phyloP scores from a whole-genome alignment of 2,113 vertebrate genomes.

The Amia ocellicauda region DNA sequence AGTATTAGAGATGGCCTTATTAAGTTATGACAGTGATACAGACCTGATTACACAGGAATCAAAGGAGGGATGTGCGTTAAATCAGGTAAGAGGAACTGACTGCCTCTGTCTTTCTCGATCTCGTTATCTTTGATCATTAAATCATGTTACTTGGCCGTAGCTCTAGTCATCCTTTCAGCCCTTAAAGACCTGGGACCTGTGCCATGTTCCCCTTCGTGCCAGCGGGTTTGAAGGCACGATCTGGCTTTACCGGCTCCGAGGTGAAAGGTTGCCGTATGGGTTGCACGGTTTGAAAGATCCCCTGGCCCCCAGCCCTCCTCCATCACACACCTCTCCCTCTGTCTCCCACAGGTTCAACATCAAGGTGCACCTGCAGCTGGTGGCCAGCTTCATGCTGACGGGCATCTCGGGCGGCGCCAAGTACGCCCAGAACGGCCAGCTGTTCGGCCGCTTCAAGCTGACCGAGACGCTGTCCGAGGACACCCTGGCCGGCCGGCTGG shows the following conservation, averaged over 20 bases:
- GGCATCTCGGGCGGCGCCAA: slow-evolving; percentile 96
- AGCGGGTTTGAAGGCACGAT: neutral
- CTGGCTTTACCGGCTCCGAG: too few relatives aligned
- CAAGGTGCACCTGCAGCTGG: slow-evolving; percentile 95
- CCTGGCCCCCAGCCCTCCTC: too few relatives aligned
- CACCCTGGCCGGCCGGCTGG: slow-evolving; percentile 91
- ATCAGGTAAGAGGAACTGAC: neutral
- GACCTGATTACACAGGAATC: slow-evolving; percentile 4
- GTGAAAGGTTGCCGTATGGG: too few relatives aligned
- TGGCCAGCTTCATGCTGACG: slow-evolving; percentile 97
- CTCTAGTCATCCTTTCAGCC: neutral
- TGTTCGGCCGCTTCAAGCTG: slow-evolving; percentile 96
- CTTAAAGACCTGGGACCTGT: neutral
- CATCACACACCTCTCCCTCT: slow-evolving; percentile 24
- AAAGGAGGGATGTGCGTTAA: slow-evolving; percentile 10
- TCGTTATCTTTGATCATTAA: slow-evolving; percentile 3
- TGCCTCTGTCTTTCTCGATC: neutral
- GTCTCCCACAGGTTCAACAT: slow-evolving; percentile 87
- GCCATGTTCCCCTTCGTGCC: too few relatives aligned
- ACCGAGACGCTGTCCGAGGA: slow-evolving; percentile 97
- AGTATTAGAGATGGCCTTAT: neutral
- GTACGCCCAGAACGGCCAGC: slow-evolving; percentile 94
- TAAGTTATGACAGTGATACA: neutral
- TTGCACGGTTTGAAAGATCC: too few relatives aligned
- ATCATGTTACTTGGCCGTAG: too few relatives aligned